Percentiles rank a stretch among this genome's conserved stretches.
These are phyloP conservation scores for Xiphophorus hellerii DNA, from an alignment of 2,113 vertebrate species.

Conservation along the genomic window DNA sequence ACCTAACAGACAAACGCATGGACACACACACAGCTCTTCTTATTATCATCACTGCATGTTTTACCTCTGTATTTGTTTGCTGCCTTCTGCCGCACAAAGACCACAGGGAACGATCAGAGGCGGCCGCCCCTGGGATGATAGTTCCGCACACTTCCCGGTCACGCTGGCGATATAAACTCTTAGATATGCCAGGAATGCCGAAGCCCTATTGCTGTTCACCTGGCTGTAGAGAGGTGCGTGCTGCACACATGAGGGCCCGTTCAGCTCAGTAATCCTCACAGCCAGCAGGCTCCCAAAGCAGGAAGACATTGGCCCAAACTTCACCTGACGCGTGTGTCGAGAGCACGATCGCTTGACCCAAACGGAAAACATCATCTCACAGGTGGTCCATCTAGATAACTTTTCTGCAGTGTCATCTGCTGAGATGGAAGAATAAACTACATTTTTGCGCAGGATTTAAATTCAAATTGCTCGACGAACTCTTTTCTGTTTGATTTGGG, in stretches of 20 bases:
- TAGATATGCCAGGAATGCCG: constrained; percentile 73
- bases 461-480: neutral
- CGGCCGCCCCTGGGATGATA: constrained; percentile 56
- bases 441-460: neutral
- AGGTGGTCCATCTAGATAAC: constrained; percentile 55
- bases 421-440: constrained; percentile 7
- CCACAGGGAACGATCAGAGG: constrained; percentile 81
- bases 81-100: constrained; percentile 75
- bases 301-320: constrained; percentile 42
- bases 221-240: constrained; percentile 63
- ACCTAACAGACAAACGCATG: constrained; percentile 31
- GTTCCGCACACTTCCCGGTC: constrained; percentile 73
- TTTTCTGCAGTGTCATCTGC: constrained; percentile 6
- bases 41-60: constrained; percentile 62
- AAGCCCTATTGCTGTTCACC: constrained; percentile 68
- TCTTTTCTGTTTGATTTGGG: neutral
- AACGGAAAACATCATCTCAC: constrained; percentile 45
- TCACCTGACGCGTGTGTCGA: constrained; percentile 54
- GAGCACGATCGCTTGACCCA: constrained; percentile 47
- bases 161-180: constrained; percentile 70
- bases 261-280: constrained; percentile 51
- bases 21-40: constrained; percentile 25
- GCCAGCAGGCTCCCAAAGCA: neutral
- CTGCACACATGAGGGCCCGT: constrained; percentile 60
- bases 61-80: constrained; percentile 75